These are phyloP conservation scores for Anguilla japonica DNA, from an alignment of 2,113 vertebrate species.

Conservation along the genomic window DNA sequence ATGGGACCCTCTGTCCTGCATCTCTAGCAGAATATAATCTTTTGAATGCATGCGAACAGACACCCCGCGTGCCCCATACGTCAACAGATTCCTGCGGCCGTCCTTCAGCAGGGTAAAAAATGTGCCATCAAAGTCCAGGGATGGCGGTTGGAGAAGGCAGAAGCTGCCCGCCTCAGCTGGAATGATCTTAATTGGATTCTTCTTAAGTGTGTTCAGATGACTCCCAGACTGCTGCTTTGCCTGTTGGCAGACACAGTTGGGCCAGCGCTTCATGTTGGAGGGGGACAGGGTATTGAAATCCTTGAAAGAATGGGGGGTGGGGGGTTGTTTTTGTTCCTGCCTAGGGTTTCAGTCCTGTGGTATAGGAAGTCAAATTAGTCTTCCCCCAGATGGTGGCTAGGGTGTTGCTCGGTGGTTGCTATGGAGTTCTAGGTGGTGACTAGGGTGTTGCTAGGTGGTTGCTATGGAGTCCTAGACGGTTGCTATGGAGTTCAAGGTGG, in stretches of 20 bases:
- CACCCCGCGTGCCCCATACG: not conserved
- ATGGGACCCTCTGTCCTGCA: constrained; percentile 3
- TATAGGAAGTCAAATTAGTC: constrained; percentile 20
- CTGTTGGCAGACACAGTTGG: not conserved
- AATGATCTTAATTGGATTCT: not conserved
- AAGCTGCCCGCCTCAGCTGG: constrained; percentile 15
- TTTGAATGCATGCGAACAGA: not conserved
- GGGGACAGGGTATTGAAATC: not conserved
- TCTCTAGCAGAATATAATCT: constrained; percentile 21
- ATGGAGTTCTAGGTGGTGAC: too few relatives aligned
- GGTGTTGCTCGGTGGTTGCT: too few relatives aligned
- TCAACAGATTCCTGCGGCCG: constrained; percentile 8
- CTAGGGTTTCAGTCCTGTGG: not conserved
- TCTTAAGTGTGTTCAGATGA: not conserved
- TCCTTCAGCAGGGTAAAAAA: constrained; percentile 14
- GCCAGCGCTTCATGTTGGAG: constrained; percentile 6
- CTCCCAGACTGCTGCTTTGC: not conserved
- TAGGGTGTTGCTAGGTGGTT: too few relatives aligned
- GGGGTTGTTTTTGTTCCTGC: not conserved
- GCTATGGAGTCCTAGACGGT: too few relatives aligned
- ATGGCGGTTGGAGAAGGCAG: not conserved
- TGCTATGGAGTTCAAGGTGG: too few relatives aligned
- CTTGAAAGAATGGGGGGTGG: constrained; percentile 13
- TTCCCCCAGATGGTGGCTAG: not conserved
- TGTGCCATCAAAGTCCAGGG: not conserved